phyloP scores from a whole-genome alignment of 2,888 invertebrate species.

The Lepidochrysops patricia region DNA sequence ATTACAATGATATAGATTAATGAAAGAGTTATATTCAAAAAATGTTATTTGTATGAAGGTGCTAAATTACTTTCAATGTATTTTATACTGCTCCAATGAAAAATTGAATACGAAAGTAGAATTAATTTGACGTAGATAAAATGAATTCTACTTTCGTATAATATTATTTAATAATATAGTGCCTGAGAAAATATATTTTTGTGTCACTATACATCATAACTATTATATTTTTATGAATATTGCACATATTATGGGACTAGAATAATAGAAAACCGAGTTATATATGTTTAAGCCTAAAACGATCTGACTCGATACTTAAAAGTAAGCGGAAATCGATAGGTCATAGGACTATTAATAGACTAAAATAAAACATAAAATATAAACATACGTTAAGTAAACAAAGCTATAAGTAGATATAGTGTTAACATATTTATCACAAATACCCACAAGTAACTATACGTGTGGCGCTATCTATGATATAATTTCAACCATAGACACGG shows the following conservation, averaged over 20 bases:
- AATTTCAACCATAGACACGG: background rate
- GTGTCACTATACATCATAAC: background rate
- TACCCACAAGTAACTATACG: background rate
- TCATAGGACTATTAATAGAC: background rate
- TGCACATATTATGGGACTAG: constrained; percentile 4
- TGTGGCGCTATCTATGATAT: background rate
- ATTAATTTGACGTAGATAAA: too few species aligned
- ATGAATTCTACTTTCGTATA: too few species aligned
- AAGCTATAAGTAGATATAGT: background rate
- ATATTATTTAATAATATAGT: background rate
- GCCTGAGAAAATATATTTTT: background rate
- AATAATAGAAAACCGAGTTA: background rate
- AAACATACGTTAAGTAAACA: background rate
- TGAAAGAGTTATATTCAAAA: too few species aligned
- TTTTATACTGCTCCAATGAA: background rate
- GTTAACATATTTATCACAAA: constrained; percentile 2
- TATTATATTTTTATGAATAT: background rate
- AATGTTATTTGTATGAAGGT: too few species aligned
- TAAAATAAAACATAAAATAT: background rate
- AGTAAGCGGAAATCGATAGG: background rate
- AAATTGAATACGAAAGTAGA: background rate
- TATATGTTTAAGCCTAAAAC: constrained; percentile 1
- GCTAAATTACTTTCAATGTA: background rate
- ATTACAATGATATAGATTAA: too few species aligned
- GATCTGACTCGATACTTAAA: background rate